phyloP scores from a whole-genome alignment of 2,888 invertebrate genomes.

The Maniola hyperantus region DNA sequence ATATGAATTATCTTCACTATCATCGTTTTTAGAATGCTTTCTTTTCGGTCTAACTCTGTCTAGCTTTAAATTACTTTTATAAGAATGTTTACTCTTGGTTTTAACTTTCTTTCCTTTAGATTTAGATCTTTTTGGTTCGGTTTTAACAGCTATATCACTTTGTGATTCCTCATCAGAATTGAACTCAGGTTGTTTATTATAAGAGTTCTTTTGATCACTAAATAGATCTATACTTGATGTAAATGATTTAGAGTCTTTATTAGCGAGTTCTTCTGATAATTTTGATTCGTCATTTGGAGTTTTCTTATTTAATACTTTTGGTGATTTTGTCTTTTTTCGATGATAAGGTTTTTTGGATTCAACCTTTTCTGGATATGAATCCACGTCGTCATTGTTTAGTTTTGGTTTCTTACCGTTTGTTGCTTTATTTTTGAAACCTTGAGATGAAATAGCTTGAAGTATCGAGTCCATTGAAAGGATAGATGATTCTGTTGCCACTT shows the following conservation, averaged over 20 bases:
- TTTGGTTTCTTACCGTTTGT: background rate
- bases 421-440: background rate
- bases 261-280: background rate
- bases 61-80: background rate
- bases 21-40: background rate
- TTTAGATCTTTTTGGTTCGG: background rate
- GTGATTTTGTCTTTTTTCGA: background rate
- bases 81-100: background rate
- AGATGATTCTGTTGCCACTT: background rate
- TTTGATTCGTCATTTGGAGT: background rate
- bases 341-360: background rate
- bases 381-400: background rate
- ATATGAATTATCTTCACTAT: background rate
- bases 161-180: background rate
- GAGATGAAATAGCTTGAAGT: background rate
- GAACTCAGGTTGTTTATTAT: background rate
- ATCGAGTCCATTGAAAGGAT: background rate
- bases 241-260: background rate
- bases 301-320: background rate
- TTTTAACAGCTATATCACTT: background rate
- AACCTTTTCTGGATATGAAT: background rate
- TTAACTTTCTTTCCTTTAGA: background rate
- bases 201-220: background rate
- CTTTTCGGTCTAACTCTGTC: background rate
- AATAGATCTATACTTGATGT: background rate